Percentiles rank a stretch among this genome's conserved stretches.
Evolutionary conservation across 1,140 invertebrate species (phyloP).

Genomic region (Anastrepha ludens): DNA sequence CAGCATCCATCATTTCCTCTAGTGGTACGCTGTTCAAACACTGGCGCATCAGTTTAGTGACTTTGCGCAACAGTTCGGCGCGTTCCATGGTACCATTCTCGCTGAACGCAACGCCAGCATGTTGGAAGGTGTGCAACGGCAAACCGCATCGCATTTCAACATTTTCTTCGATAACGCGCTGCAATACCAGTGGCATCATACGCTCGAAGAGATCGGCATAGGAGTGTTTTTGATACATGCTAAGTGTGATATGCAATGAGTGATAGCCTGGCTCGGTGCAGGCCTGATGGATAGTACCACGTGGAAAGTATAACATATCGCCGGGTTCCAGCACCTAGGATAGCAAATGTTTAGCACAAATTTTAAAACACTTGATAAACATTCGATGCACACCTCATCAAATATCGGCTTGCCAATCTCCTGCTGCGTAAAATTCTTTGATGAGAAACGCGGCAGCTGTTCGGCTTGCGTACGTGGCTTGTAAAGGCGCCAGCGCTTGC

Average conservation of each 20-base stretch:
- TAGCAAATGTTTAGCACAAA: neutral
- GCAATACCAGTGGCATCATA: conserved; percentile 85
- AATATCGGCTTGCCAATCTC: conserved; percentile 89
- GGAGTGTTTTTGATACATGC: conserved; percentile 92
- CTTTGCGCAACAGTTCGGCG: conserved; percentile 76
- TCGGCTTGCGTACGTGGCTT: conserved; percentile 80
- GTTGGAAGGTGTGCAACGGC: conserved; percentile 84
- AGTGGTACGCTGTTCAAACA: conserved; percentile 69
- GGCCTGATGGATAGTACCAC: conserved; percentile 96
- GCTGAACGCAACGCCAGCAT: conserved; percentile 82
- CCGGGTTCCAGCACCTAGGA: conserved; percentile 83
- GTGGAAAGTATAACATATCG: conserved; percentile 93
- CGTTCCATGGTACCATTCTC: conserved; percentile 76
- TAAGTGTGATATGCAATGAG: conserved; percentile 95
- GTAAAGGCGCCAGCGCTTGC: conserved; percentile 96
- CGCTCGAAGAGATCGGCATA: conserved; percentile 92
- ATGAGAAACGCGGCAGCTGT: conserved; percentile 86
- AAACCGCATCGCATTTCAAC: conserved; percentile 86
- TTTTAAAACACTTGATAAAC: neutral
- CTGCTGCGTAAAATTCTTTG: conserved; percentile 85
- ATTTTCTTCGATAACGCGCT: conserved; percentile 82
- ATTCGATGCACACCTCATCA: conserved; percentile 76
- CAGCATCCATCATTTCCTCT: conserved; percentile 80
- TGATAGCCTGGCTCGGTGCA: conserved; percentile 83
- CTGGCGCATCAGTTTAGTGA: conserved; percentile 75